A percentile compares a stretch with the other conserved stretches of the same genome.
phyloP scores from a whole-genome alignment of 1,140 invertebrate species.

The Kradibia gibbosae region DNA sequence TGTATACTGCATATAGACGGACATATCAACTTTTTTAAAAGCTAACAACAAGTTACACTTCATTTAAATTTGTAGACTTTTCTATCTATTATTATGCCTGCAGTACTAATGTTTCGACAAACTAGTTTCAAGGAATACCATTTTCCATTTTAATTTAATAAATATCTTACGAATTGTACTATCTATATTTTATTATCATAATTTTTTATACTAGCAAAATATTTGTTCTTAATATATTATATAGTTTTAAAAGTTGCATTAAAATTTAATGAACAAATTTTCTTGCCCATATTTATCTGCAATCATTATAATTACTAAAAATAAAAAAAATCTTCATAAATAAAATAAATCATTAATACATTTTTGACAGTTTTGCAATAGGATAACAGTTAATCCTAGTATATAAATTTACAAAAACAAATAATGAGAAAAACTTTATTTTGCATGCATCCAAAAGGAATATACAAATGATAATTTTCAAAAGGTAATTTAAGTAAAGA shows the following conservation, averaged over 20 bases:
- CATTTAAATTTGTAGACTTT: neutral
- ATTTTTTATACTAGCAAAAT: no score
- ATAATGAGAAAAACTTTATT: constrained; percentile 39
- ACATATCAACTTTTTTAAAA: neutral
- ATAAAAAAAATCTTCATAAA: no score
- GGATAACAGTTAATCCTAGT: neutral
- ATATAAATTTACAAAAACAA: constrained; percentile 25
- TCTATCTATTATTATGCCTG: neutral
- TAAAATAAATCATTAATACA: no score
- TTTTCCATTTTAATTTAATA: no score
- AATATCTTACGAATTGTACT: no score
- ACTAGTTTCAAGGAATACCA: no score
- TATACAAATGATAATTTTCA: constrained; percentile 43
- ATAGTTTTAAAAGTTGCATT: no score
- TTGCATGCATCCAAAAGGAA: constrained; percentile 39
- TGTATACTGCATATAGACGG: neutral
- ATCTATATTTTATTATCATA: no score
- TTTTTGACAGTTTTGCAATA: neutral
- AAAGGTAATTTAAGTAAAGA: constrained; percentile 48
- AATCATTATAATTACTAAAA: no score
- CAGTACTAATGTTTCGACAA: neutral
- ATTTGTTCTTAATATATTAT: no score
- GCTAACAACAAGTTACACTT: neutral
- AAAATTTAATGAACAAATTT: no score
- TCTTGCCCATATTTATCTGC: no score